Conservation (phyloP, 2,113 vertebrate species). For the Zapus hudsonius region DNA sequence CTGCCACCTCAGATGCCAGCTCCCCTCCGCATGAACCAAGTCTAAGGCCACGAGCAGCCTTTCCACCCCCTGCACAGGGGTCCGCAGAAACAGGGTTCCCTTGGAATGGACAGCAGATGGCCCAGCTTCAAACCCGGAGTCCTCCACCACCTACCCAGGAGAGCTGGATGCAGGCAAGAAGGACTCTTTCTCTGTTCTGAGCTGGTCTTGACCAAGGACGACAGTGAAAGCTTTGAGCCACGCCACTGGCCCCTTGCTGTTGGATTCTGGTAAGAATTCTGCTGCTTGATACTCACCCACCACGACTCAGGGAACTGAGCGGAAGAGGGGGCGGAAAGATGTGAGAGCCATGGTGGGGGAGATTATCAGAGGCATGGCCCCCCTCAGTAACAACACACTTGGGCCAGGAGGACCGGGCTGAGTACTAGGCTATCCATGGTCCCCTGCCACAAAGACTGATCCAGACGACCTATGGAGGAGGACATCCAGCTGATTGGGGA, state of each 20-base stretch:
- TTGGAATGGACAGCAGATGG: neutral
- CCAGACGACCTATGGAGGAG: no score
- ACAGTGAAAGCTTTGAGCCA: neutral
- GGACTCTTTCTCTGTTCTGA: neutral
- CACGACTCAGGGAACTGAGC: no score
- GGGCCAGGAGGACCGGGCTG: no score
- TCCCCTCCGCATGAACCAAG: neutral
- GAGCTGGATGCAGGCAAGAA: neutral
- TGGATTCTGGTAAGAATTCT: neutral
- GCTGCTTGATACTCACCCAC: no score
- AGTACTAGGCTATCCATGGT: no score
- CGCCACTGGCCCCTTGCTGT: neutral
- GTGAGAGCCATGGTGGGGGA: no score
- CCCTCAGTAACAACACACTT: no score
- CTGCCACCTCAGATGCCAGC: neutral
- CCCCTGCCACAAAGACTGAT: no score
- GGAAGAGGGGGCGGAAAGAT: no score
- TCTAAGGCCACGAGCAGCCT: neutral
- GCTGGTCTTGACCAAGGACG: neutral
- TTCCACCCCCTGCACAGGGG: neutral
- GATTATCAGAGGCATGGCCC: no score
- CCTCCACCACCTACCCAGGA: neutral
- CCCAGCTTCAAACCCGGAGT: neutral
- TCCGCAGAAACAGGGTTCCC: neutral
- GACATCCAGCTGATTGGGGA: no score